A percentile compares a stretch with the other conserved stretches of the same genome.
phyloP scores from a whole-genome alignment of 2,113 vertebrate genomes.

The Ictalurus punctatus region DNA sequence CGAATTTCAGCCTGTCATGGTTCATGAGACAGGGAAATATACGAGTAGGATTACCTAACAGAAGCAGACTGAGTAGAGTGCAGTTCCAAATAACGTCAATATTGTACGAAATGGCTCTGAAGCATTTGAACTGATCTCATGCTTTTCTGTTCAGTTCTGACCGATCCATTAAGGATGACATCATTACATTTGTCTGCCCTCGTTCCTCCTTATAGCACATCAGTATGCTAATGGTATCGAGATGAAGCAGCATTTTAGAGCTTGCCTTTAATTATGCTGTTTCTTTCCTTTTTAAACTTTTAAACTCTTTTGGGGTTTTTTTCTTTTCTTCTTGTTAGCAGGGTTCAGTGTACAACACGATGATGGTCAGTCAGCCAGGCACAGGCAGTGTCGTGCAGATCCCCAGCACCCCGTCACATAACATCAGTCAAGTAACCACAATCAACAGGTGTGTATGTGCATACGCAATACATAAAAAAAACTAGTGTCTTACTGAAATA shows the following conservation, averaged over 20 bases:
- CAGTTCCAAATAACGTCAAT: background rate
- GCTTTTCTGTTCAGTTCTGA: slow-evolving; percentile 14
- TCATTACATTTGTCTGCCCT: slow-evolving; percentile 16
- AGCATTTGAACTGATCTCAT: slow-evolving; percentile 9
- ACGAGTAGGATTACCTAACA: background rate
- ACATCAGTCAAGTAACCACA: slow-evolving; percentile 80
- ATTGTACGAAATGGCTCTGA: background rate
- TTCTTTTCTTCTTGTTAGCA: slow-evolving; percentile 65
- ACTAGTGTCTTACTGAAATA: background rate
- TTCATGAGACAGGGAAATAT: background rate
- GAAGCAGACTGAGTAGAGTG: background rate
- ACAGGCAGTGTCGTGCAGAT: slow-evolving; percentile 87
- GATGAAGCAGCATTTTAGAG: slow-evolving; percentile 18
- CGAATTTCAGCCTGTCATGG: background rate
- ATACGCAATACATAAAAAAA: background rate
- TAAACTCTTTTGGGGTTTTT: slow-evolving; percentile 58
- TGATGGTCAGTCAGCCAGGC: slow-evolving; percentile 93
- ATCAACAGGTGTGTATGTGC: slow-evolving; percentile 79
- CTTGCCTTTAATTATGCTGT: background rate
- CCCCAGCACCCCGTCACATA: slow-evolving; percentile 83
- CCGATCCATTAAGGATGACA: slow-evolving; percentile 35
- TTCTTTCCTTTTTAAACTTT: background rate
- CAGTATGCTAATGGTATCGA: slow-evolving; percentile 20
- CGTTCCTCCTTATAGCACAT: slow-evolving; percentile 5
- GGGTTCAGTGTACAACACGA: slow-evolving; percentile 88